Percentiles rank a stretch among this genome's conserved stretches.
phyloP scores from a whole-genome alignment of 2,888 invertebrate genomes.

The Ormia ochracea region DNA sequence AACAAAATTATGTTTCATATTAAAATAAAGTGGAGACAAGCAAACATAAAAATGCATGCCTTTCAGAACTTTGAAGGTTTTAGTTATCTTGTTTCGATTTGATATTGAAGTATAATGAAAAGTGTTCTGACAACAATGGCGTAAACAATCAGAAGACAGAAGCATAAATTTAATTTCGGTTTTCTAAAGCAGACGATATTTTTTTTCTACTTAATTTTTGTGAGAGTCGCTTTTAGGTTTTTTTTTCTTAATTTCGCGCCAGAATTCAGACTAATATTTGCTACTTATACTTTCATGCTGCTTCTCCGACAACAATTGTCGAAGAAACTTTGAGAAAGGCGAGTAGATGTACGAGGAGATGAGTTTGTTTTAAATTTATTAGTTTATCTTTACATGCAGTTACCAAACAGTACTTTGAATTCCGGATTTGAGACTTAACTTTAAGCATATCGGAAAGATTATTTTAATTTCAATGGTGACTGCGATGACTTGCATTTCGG shows the following conservation, averaged over 20 bases:
- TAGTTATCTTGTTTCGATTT: neutral
- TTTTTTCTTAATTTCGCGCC: neutral
- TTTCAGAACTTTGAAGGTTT: conserved; percentile 41
- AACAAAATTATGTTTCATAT: neutral
- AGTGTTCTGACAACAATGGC: conserved; percentile 24
- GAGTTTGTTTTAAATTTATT: neutral
- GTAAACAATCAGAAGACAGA: neutral
- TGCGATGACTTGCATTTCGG: too few relatives aligned
- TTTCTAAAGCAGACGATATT: neutral
- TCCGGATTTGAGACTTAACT: too few relatives aligned
- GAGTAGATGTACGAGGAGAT: too few relatives aligned
- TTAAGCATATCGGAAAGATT: too few relatives aligned
- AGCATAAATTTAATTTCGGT: neutral
- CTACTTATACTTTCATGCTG: neutral
- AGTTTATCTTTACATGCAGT: neutral
- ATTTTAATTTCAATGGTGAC: too few relatives aligned
- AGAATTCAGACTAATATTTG: neutral
- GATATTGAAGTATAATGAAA: conserved; percentile 35
- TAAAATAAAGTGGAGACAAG: neutral
- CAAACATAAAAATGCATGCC: neutral
- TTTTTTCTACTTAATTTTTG: neutral
- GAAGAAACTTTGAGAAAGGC: neutral
- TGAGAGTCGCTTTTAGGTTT: neutral
- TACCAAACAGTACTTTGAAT: too few relatives aligned
- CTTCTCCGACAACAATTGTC: neutral